Conservation (phyloP, 1,140 invertebrate species). For the Heliconius hermathena region DNA sequence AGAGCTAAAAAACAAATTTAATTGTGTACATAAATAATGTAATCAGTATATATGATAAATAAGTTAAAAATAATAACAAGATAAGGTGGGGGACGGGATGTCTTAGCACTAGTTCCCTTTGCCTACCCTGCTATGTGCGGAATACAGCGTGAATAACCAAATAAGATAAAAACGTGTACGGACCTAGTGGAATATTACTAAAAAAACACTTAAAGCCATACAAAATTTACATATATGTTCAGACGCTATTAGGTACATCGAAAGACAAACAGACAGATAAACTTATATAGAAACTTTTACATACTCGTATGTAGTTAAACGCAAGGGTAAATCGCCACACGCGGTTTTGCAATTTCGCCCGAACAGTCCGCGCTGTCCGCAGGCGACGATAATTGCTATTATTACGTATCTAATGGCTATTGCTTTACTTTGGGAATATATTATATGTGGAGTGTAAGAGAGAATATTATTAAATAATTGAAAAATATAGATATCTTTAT, state of each 20-base stretch:
- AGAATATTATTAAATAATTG: no score
- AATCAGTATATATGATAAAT: no score
- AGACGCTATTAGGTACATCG: neutral
- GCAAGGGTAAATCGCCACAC: constrained; percentile 46
- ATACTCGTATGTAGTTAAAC: constrained; percentile 24
- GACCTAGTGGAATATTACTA: neutral
- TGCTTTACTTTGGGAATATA: neutral
- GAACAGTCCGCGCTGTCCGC: constrained; percentile 71
- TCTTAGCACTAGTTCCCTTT: no score
- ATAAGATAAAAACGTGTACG: no score
- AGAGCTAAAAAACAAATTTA: no score
- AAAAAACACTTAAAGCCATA: neutral
- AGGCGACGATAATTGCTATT: constrained; percentile 51
- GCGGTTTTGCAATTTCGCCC: constrained; percentile 75
- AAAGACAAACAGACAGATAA: neutral
- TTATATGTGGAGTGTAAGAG: no score
- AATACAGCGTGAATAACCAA: no score
- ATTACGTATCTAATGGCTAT: constrained; percentile 50
- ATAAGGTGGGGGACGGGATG: no score
- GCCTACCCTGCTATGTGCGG: no score
- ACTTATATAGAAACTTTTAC: neutral
- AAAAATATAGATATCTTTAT: no score
- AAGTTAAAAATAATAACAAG: no score
- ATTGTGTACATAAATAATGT: no score
- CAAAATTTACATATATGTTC: neutral